Percentiles rank a stretch among this genome's conserved stretches.
phyloP scores from a whole-genome alignment of 2,113 vertebrate genomes.

The Meleagris gallopavo region DNA sequence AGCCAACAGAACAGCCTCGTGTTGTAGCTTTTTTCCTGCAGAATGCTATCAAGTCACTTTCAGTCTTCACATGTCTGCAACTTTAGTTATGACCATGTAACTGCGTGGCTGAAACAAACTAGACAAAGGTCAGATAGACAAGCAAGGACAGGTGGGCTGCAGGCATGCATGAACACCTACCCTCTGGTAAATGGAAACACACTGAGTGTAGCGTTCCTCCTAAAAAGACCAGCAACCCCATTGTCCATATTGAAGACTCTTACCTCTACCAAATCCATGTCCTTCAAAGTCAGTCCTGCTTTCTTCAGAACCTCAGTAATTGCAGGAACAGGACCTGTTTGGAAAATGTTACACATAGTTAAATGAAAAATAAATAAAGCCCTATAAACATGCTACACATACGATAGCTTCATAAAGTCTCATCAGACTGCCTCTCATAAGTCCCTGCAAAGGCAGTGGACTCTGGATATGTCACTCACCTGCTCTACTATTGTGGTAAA shows the following conservation, averaged over 20 bases:
- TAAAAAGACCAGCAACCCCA: background rate
- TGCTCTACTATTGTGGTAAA: background rate
- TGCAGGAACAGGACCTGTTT: constrained; percentile 92
- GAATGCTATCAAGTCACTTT: background rate
- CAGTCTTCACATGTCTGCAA: background rate
- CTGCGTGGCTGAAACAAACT: background rate
- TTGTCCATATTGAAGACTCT: background rate
- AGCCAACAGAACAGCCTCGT: accelerated
- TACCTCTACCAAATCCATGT: constrained; percentile 97
- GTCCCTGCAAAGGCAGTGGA: background rate
- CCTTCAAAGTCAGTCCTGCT: constrained; percentile 87
- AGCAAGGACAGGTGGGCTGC: background rate
- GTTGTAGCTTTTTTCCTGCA: background rate
- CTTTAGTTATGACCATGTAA: background rate
- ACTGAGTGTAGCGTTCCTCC: background rate
- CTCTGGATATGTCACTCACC: background rate
- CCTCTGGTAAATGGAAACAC: accelerated
- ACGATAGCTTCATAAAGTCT: background rate
- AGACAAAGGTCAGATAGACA: background rate
- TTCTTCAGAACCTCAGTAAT: constrained; percentile 92
- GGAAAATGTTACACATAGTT: background rate
- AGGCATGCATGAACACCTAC: background rate
- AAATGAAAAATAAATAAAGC: background rate
- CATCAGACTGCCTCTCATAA: background rate
- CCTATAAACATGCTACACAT: background rate